Percentiles rank a stretch among this genome's conserved stretches.
Evolutionary conservation across 2,888 invertebrate genomes (phyloP).

Genomic region (Rhamphomyia laevipes): DNA sequence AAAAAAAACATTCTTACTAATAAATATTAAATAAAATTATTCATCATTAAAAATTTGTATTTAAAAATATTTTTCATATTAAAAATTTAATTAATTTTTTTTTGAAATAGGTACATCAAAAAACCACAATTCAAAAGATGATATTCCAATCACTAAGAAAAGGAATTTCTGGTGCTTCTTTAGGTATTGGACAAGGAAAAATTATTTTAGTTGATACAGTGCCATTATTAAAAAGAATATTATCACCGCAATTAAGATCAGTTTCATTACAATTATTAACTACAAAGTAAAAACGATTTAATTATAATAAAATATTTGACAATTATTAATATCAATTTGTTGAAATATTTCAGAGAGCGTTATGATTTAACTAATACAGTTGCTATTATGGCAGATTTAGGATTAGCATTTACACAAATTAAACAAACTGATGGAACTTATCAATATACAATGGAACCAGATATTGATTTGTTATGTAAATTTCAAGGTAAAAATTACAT

Average conservation of each 20-base stretch:
- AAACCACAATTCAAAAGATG: constrained; percentile 39
- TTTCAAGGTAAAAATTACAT: constrained; percentile 25
- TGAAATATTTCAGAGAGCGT: constrained; percentile 28
- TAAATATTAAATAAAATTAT: no score
- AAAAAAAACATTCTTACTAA: no score
- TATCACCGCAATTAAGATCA: constrained; percentile 63
- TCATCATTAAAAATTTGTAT: not conserved
- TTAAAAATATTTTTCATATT: not conserved
- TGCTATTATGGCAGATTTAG: constrained; percentile 78
- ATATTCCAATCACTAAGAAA: constrained; percentile 48
- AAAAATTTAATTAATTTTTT: not conserved
- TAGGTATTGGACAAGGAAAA: constrained; percentile 31
- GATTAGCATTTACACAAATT: constrained; percentile 72
- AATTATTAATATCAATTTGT: not conserved
- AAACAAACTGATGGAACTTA: constrained; percentile 66
- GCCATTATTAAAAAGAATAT: constrained; percentile 56
- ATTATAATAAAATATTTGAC: not conserved
- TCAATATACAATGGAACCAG: constrained; percentile 59
- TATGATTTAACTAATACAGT: constrained; percentile 57
- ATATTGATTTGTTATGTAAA: constrained; percentile 49
- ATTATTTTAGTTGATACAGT: constrained; percentile 56
- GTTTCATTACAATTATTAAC: constrained; percentile 41
- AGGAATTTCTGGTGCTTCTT: constrained; percentile 43
- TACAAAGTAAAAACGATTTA: constrained; percentile 23
- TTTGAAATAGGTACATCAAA: constrained; percentile 43